Conservation (phyloP, 1,140 invertebrate species). For the Pollicipes pollicipes region DNA sequence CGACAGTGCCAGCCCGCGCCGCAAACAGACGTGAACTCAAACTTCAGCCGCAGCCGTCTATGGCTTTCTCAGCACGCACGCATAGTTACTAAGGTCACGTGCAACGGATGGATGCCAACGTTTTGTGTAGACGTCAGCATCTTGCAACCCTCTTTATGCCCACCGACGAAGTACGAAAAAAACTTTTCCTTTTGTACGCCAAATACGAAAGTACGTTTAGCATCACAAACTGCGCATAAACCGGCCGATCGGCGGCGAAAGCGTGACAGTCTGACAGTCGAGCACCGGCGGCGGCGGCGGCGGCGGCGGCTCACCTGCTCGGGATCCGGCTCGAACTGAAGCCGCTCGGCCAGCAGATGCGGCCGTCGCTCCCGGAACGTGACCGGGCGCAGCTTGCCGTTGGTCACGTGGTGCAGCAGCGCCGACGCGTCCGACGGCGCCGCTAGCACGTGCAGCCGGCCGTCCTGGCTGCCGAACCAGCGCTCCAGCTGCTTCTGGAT, state of each 20-base stretch:
- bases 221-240: background rate
- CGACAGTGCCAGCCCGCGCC: no score
- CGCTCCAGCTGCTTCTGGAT: conserved; percentile 1
- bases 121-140: no score
- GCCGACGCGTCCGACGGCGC: conserved; percentile 8
- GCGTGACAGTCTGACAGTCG: background rate
- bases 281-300: no score
- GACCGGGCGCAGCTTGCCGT: conserved; percentile 12
- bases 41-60: no score
- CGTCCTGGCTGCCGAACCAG: background rate
- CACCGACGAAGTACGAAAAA: no score
- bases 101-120: background rate
- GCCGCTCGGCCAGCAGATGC: conserved; percentile 58
- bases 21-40: no score
- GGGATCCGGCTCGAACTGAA: conserved; percentile 43
- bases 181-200: no score
- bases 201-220: background rate
- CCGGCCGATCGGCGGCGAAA: no score
- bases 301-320: conserved; percentile 13
- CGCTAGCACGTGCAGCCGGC: background rate
- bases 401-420: conserved; percentile 11
- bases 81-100: no score
- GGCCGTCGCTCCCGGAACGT: conserved; percentile 56
- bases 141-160: no score
- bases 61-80: no score